Evolutionary conservation across 2,797 vertebrate species (phyloP), one percentile per base, ranked within the genome.

Genomic region (Micromesistius poutassou): DNA sequence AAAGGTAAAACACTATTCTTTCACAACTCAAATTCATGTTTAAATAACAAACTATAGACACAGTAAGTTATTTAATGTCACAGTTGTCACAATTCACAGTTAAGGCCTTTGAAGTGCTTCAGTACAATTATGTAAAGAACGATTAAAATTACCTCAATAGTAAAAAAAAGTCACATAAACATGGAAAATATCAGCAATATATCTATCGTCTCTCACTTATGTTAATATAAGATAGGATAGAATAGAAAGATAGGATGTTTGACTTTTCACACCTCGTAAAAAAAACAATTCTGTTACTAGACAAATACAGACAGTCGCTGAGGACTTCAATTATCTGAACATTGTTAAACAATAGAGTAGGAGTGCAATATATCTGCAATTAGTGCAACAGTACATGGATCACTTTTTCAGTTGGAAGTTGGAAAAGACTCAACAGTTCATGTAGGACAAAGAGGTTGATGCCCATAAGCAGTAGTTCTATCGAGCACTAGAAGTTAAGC

Each of bases 11-110:
- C 55, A 62, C 19, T 50, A 4, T 50, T 22, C 46, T 50, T 68
- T 68, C n/a, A 62, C 55, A n/a, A 62, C 22, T 22, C n/a, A 14
- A 66, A 68, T 10, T 68, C 62, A 13, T 68, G n/a, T 68, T 68
- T 68, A 8, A 68, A 68, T 28, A 68, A 68, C 13, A 1, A 68
- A 68, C n/a, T 62, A 55, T 66, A 8, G 7, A 68, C 62, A 62
- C 22, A 62, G n/a, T 28, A 68, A 2, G 80, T 88, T 90, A 88
- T 84, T 80, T 55, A 84, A 80, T 70, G 87, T 91, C 84, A 86
- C 78, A 92, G 91, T 91, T 78, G 79, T 88, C 77, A 89, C 62
- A 68, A 68, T 90, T 91, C 87, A 89, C 87, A 89, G 88, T 87
- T 81, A 88, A 91, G 82, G 87, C 87, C 87, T 76, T 31, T 71